Base-by-base conservation (phyloP, 2,113 vertebrate species). In the Tympanuchus pallidicinctus region DNA sequence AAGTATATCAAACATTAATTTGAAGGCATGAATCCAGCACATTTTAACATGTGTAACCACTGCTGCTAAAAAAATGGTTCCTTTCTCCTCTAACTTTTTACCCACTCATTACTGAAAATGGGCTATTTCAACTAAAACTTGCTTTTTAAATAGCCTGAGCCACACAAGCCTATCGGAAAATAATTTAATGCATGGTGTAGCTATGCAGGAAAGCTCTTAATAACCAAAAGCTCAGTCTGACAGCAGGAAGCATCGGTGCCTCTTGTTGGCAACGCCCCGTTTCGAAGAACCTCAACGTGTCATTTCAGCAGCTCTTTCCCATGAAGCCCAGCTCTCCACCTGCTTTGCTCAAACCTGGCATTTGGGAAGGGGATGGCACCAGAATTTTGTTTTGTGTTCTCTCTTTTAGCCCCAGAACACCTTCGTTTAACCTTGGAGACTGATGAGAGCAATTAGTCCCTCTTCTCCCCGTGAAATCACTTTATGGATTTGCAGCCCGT, bases 181-280 rank as follows among this genome's bases (percentile, higher is more conserved):
- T 11, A 24, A 24, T 5, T 16, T 6, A 5, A 25, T 8, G 10
- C 18, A 12, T 8, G 2, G 6, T 22, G n/a, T 12, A 18, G 6
- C 6, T 10, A 3, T 11, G 2, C 50, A 57, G 8, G 60, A 25
- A 48, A 67, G 9, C 4, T 45, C 5, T 11, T 36, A 59, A 0
- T 6, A 20, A 12, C 8, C 24, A 21, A 13, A 75, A 27, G 32
- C 4, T 10, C 5, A 24, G 15, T 19, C 10, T 11, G 27, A 19
- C 3, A 42, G 24, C 10, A 80, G 60, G 25, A 43, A 54, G 16
- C 42, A 30, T 3, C 38, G 12, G 57, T 7, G 17, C 21, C 21
- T 64, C 32, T 8, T 47, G 6, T 13, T 20, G n/a, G 24, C 32
- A 59, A 13, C 7, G 6, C 30, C 47, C 15, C 21, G 2, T 64